phyloP scores from a whole-genome alignment of 2,888 invertebrate species.

The Lithophane ornitopus region DNA sequence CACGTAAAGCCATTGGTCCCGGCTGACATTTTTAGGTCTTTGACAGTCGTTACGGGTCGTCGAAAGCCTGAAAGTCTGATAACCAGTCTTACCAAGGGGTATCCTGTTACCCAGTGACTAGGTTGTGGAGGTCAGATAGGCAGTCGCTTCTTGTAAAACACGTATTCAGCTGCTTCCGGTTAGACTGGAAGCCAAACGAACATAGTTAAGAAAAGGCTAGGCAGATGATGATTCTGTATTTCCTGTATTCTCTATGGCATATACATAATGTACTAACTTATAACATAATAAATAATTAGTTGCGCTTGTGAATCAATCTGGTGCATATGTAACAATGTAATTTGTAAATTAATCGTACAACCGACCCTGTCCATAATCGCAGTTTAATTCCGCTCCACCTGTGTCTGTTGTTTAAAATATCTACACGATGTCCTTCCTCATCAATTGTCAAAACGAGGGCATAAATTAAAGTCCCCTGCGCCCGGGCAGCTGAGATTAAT shows the following conservation, averaged over 20 bases:
- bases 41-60: too few relatives aligned
- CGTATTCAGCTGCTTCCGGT: too few relatives aligned
- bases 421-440: slow-evolving; percentile 80
- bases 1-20: too few relatives aligned
- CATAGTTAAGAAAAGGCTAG: too few relatives aligned
- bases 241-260: background rate
- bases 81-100: too few relatives aligned
- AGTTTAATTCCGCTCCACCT: slow-evolving; percentile 59
- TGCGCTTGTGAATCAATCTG: background rate
- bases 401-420: slow-evolving; percentile 72
- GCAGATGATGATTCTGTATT: background rate
- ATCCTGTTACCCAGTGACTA: too few relatives aligned
- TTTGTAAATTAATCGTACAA: slow-evolving; percentile 15
- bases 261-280: too few relatives aligned
- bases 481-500: slow-evolving; percentile 86
- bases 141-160: too few relatives aligned
- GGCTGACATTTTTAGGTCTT: too few relatives aligned
- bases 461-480: slow-evolving; percentile 86
- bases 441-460: slow-evolving; percentile 88
- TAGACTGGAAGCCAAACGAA: too few relatives aligned
- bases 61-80: too few relatives aligned
- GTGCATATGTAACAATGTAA: background rate
- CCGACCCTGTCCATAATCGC: slow-evolving; percentile 20
- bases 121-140: too few relatives aligned
- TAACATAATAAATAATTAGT: background rate